Evolutionary conservation across 2,888 invertebrate species (phyloP), one percentile per base, ranked within the genome.

Genomic region (Andrena trimmerana): DNA sequence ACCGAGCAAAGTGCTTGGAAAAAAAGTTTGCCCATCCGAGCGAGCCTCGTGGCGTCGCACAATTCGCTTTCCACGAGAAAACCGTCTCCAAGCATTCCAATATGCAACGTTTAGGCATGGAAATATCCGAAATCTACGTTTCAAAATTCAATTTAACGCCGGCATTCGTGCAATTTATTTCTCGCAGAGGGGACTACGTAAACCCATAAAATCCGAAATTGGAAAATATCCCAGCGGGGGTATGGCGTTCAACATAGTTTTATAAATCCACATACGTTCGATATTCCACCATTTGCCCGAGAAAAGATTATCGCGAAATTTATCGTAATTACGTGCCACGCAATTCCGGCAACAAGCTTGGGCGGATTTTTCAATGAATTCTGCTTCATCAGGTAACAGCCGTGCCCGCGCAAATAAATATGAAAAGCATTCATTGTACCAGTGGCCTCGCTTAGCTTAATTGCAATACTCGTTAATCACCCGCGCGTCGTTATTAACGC

Each of bases 1-100:
- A 75, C 71, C 67, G 70, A 77, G 70, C 76, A 74, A 73, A 79
- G 66, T 73, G 81, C 24, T 63, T n/a, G 63, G 33, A 65, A 57
- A 69, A 68, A 74, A 71, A 63, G 52, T 16, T 57, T 50, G 54
- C 2, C 31, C 29, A 10, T 57, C 52, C 27, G 57, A 36, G 63
- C 29, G 67, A 77, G 69, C 67, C 52, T 54, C 24, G 13, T 27
- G 42, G 20, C 67, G 10, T 54, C 66, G 24, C 52, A 42, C 63
- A 68, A 82, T 67, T 57, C 29, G 62, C 60, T 66, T 70, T 68
- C 48, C 31, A 68, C 52, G 54, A 68, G 54, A 33, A 10, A 24
- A 4, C 57, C 10, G 24, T 57, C 10, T 5, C 16, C 42, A 27
- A 57, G 24, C 13, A 24, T 24, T 10, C 57, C 57, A 24, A 20